A percentile compares a stretch with the other conserved stretches of the same genome.
Conservation (phyloP, 2,113 vertebrate species). For the Pipa parva region DNA sequence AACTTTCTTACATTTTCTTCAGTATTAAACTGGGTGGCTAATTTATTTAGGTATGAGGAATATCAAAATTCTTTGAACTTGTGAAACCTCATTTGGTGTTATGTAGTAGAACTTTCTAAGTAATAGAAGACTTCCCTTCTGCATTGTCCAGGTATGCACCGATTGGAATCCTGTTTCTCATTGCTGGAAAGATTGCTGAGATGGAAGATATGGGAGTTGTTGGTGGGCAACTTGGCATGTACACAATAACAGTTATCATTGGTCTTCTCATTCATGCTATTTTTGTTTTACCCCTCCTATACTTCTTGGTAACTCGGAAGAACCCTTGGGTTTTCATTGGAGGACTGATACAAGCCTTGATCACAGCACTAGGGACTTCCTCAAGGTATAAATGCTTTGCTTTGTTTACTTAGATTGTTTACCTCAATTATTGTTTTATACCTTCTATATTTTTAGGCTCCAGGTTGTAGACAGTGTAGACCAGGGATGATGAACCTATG, state of each 20-base stretch:
- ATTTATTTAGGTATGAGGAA: too few species aligned
- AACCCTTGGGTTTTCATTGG: slow-evolving; percentile 93
- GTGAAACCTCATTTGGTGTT: too few species aligned
- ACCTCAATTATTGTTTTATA: too few species aligned
- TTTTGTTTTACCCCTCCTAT: slow-evolving; percentile 87
- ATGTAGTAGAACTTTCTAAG: too few species aligned
- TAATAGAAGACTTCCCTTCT: too few species aligned
- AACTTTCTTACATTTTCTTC: too few species aligned
- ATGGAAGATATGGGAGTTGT: slow-evolving; percentile 97
- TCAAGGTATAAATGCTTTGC: slow-evolving; percentile 71
- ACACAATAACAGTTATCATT: slow-evolving; percentile 89
- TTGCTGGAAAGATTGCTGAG: slow-evolving; percentile 95
- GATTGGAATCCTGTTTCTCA: slow-evolving; percentile 90
- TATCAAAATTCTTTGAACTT: too few species aligned
- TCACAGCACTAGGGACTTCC: slow-evolving; percentile 91
- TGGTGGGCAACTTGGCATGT: slow-evolving; percentile 95
- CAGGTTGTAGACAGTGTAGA: too few species aligned
- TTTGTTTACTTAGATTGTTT: too few species aligned
- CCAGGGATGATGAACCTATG: too few species aligned
- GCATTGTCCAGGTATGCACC: slow-evolving; percentile 80
- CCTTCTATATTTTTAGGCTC: too few species aligned
- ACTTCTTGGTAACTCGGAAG: slow-evolving; percentile 85
- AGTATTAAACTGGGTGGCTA: too few species aligned
- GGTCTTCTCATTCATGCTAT: slow-evolving; percentile 86
- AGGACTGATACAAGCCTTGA: slow-evolving; percentile 86